Evolutionary conservation across 2,888 invertebrate genomes (phyloP).

Genomic region (Agonopterix heracliana): DNA sequence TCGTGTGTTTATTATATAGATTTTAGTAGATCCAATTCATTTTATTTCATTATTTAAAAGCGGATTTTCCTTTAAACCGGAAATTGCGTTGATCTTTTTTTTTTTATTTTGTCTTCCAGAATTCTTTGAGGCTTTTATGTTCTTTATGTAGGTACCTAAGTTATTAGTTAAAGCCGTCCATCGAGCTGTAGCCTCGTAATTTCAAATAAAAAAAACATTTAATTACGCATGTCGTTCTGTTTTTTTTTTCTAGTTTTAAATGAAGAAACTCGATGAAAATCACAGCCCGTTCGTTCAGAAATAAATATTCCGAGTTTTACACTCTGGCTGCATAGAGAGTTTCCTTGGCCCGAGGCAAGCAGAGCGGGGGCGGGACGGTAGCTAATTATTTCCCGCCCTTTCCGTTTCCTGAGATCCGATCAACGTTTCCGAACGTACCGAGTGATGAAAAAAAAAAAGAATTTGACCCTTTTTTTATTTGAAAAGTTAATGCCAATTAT

Average conservation of each 20-base stretch:
- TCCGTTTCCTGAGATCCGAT: conserved; percentile 37
- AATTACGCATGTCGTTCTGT: not conserved
- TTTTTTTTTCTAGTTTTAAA: conserved; percentile 9
- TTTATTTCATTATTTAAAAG: too few relatives aligned
- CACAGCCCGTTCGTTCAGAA: conserved; percentile 24
- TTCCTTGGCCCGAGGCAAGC: conserved; percentile 46
- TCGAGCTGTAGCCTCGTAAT: too few relatives aligned
- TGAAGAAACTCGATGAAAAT: conserved; percentile 20
- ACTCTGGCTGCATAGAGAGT: conserved; percentile 36
- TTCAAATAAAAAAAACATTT: not conserved
- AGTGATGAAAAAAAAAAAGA: not conserved
- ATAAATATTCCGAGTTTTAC: conserved; percentile 17
- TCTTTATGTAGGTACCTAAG: too few relatives aligned
- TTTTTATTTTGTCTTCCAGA: too few relatives aligned
- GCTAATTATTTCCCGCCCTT: conserved; percentile 71
- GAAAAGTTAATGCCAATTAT: too few relatives aligned
- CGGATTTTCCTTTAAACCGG: too few relatives aligned
- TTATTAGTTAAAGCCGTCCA: too few relatives aligned
- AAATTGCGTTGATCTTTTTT: too few relatives aligned
- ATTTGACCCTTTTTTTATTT: too few relatives aligned
- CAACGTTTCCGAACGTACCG: conserved; percentile 12
- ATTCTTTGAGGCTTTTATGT: too few relatives aligned
- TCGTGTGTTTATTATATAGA: too few relatives aligned
- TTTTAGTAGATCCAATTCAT: too few relatives aligned
- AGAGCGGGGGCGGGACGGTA: conserved; percentile 19